These are phyloP conservation scores for Cyclophora albipunctata DNA, from an alignment of 2,888 invertebrate species.

Conservation along the genomic window DNA sequence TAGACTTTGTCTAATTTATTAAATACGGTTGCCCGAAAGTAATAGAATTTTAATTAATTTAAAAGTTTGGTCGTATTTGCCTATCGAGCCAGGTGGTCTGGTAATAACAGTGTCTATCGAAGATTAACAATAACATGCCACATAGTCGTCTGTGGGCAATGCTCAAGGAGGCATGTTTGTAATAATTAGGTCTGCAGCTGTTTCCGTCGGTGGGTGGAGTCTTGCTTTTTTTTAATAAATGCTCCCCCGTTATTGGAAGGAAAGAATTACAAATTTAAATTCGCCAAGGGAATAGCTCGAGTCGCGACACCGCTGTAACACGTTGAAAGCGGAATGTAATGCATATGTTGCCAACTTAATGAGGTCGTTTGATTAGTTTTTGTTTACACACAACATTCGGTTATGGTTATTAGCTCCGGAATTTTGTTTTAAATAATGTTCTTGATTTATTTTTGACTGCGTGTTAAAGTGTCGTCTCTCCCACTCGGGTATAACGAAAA, in stretches of 20 bases:
- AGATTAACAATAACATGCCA: slow-evolving; percentile 36
- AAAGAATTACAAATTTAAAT: slow-evolving; percentile 71
- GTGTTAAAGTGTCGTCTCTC: slow-evolving; percentile 35
- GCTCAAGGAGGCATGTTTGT: slow-evolving; percentile 57
- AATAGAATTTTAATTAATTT: slow-evolving; percentile 7
- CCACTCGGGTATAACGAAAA: too few species aligned
- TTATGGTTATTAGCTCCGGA: slow-evolving; percentile 3
- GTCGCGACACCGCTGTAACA: slow-evolving; percentile 49
- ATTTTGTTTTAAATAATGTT: too few species aligned
- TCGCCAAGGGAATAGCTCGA: slow-evolving; percentile 53
- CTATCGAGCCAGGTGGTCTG: slow-evolving; percentile 30
- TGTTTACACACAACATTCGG: slow-evolving; percentile 17
- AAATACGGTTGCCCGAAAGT: neutral
- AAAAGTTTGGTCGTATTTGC: slow-evolving; percentile 10
- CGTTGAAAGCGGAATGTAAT: slow-evolving; percentile 63
- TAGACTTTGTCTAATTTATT: too few species aligned
- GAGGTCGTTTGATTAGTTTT: slow-evolving; percentile 37
- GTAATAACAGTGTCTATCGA: slow-evolving; percentile 35
- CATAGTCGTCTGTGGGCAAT: slow-evolving; percentile 43
- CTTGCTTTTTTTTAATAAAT: slow-evolving; percentile 52
- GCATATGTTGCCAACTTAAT: slow-evolving; percentile 51
- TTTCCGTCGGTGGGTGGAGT: slow-evolving; percentile 67
- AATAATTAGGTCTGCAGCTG: slow-evolving; percentile 71
- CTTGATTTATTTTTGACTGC: too few species aligned
- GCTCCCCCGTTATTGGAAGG: slow-evolving; percentile 63